Evolutionary conservation across 2,888 invertebrate genomes (phyloP), one percentile per base, ranked within the genome.

Genomic region (Drosophila gaucha): DNA sequence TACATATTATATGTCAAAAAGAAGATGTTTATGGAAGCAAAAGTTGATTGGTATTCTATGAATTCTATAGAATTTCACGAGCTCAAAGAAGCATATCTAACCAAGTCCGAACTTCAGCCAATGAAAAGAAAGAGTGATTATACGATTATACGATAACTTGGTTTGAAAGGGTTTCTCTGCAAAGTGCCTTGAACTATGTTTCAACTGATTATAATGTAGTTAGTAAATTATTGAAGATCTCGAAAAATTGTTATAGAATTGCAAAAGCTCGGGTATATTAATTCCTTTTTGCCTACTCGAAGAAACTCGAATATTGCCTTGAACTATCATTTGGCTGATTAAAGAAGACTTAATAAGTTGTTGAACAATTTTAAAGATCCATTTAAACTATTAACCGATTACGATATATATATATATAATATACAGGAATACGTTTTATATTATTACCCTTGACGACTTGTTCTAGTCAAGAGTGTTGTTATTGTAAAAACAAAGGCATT

Each of bases 391-490:
- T 12, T 12, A 1, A n/a, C 12, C 5, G n/a, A n/a, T 12, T 28
- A 28, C 5, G 14, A 6, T 16, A 33, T 41, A 41, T 9, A 14
- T 8, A 24, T 41, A 8, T 39, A 2, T 9, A n/a, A 2, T 9
- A n/a, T 6, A n/a, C 4, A 39, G 8, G 6, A 22, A n/a, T n/a
- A n/a, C n/a, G n/a, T n/a, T n/a, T n/a, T n/a, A n/a, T n/a, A n/a
- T n/a, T n/a, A n/a, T n/a, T n/a, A n/a, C n/a, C n/a, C 24, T 41
- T 14, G 24, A 41, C 39, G n/a, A 41, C 41, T 41, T 24, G 41
- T 14, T 14, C 41, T 2, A 10, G 24, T 16, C 24, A 2, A 9
- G 24, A 24, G 24, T 6, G n/a, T 41, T 41, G 24, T 41, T 24
- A 24, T 41, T 24, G 9, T 14, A 1, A 24, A 30, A 44, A n/a